Evolutionary conservation across 2,888 invertebrate species (phyloP).

Genomic region (Lutraria lutraria): DNA sequence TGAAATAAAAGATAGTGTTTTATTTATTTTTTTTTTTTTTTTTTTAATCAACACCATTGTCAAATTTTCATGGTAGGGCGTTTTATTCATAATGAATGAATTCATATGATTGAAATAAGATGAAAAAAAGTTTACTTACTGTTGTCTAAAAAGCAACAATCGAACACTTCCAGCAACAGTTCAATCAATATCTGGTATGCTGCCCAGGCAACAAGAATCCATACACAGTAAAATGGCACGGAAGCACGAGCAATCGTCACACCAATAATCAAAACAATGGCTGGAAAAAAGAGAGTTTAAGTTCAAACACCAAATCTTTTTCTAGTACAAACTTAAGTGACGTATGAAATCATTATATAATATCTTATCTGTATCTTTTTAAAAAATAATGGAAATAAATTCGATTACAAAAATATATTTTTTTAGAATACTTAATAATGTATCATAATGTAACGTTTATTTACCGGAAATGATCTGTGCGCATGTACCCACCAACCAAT

Average conservation of each 20-base stretch:
- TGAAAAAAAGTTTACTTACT: conserved; percentile 49
- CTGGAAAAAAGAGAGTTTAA: conserved; percentile 89
- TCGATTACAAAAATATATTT: too few relatives aligned
- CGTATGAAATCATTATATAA: too few relatives aligned
- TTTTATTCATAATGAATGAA: too few relatives aligned
- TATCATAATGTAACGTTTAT: too few relatives aligned
- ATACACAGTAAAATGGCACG: conserved; percentile 94
- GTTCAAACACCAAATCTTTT: neutral
- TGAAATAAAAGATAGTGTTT: conserved; percentile 29
- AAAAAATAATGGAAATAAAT: too few relatives aligned
- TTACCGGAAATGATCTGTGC: conserved; percentile 85
- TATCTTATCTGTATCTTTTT: too few relatives aligned
- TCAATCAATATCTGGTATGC: conserved; percentile 95
- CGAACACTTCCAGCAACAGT: conserved; percentile 89
- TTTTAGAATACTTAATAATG: too few relatives aligned
- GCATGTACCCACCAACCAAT: conserved; percentile 85
- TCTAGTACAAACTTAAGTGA: too few relatives aligned
- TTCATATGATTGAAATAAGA: too few relatives aligned
- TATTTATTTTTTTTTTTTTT: too few relatives aligned
- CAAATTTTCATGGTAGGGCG: too few relatives aligned
- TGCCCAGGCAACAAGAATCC: conserved; percentile 95
- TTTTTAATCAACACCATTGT: too few relatives aligned
- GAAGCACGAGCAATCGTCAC: conserved; percentile 94
- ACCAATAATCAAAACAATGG: conserved; percentile 96
- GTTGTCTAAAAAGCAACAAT: conserved; percentile 60